Evolutionary conservation across 2,797 vertebrate species (phyloP).

Genomic region (Denticeps clupeoides): DNA sequence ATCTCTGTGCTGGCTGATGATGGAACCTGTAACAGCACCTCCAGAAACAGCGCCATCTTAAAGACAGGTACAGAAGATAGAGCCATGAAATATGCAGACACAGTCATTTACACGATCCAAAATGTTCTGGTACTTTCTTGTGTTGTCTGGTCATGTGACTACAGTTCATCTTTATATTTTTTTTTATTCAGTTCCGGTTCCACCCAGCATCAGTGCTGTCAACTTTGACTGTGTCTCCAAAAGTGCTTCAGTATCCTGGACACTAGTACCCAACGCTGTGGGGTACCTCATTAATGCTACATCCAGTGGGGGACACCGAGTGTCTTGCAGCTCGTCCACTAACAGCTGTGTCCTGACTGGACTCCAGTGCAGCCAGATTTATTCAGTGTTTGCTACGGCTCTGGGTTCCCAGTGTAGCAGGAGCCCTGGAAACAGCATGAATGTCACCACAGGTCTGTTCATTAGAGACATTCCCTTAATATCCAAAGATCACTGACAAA

Average conservation of each 20-base stretch:
- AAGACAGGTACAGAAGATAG: neutral
- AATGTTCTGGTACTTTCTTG: neutral
- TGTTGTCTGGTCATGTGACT: neutral
- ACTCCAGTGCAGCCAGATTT: neutral
- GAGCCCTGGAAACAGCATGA: neutral
- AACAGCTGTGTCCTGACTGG: neutral
- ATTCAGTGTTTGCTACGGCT: neutral
- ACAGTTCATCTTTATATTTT: neutral
- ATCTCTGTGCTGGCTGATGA: neutral
- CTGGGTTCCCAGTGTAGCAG: neutral
- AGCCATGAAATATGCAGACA: neutral
- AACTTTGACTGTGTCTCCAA: neutral
- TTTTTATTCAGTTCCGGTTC: neutral
- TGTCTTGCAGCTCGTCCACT: neutral
- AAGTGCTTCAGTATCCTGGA: neutral
- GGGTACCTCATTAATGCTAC: neutral
- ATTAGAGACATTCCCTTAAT: neutral
- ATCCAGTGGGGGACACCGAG: neutral
- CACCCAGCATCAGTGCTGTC: neutral
- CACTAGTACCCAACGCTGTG: neutral
- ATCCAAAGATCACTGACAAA: too few species aligned
- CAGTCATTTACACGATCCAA: too few species aligned
- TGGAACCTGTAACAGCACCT: neutral
- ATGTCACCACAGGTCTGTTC: neutral
- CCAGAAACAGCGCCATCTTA: neutral